Conservation (phyloP, 2,888 invertebrate species). For the Amiota communis region DNA sequence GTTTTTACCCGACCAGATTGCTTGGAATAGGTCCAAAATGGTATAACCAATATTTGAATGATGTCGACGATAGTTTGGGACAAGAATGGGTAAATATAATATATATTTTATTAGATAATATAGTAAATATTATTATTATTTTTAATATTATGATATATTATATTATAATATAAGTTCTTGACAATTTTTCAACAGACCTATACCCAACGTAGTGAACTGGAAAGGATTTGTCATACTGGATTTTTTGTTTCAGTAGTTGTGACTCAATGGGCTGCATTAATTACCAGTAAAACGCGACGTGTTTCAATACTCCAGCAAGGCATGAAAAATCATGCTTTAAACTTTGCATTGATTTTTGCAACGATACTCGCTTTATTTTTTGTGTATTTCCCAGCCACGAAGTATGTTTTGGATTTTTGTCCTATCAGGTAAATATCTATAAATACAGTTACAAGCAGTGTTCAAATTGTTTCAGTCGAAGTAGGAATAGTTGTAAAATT, state of each 20-base stretch:
- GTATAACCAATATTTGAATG: slow-evolving; percentile 70
- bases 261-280: slow-evolving; percentile 78
- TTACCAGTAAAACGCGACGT: slow-evolving; percentile 78
- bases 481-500: too few species aligned
- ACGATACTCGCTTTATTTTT: not conserved
- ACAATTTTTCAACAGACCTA: not conserved
- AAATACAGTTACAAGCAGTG: too few species aligned
- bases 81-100: slow-evolving; percentile 79
- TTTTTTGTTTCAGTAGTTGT: slow-evolving; percentile 79
- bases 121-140: not conserved
- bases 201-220: not conserved
- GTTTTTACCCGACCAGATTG: slow-evolving; percentile 80
- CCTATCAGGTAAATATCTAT: not conserved
- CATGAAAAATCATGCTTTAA: slow-evolving; percentile 79
- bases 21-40: slow-evolving; percentile 54
- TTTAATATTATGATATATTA: not conserved
- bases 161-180: slow-evolving; percentile 77
- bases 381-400: not conserved
- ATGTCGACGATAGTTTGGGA: slow-evolving; percentile 81
- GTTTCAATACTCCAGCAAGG: slow-evolving; percentile 80
- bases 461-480: too few species aligned
- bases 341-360: slow-evolving; percentile 55
- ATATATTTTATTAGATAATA: slow-evolving; percentile 78
- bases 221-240: not conserved
- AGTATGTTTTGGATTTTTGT: not conserved